Conservation (phyloP, 2,113 vertebrate genomes). For the Urocitellus parryii region DNA sequence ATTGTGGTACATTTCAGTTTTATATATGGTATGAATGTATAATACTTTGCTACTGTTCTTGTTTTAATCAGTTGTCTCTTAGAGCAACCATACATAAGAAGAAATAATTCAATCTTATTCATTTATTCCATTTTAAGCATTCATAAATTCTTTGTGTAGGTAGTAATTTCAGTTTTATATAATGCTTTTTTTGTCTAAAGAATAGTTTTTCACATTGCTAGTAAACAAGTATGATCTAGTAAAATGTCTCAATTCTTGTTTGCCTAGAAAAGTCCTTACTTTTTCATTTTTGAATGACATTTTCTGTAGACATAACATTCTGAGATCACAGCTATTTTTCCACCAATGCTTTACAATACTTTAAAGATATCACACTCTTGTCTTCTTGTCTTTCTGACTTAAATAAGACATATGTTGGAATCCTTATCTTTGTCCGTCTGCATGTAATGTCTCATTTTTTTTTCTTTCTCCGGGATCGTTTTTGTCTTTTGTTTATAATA, state of each 20-base stretch:
- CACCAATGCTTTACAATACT: neutral
- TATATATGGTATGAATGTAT: neutral
- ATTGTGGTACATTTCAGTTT: neutral
- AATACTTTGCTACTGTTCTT: neutral
- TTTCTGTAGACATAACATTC: neutral
- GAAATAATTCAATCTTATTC: slow-evolving; percentile 7
- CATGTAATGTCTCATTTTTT: neutral
- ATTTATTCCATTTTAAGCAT: neutral
- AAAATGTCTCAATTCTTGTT: neutral
- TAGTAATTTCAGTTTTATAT: neutral
- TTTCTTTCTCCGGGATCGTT: neutral
- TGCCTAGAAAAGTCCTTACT: neutral
- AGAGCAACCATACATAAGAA: slow-evolving; percentile 14
- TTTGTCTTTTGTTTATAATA: neutral
- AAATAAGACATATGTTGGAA: neutral
- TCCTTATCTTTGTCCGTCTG: neutral
- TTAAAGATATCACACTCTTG: neutral
- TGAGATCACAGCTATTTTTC: neutral
- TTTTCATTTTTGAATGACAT: neutral
- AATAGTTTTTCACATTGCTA: neutral
- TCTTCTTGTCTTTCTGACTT: neutral
- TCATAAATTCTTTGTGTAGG: neutral
- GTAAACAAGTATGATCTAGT: neutral
- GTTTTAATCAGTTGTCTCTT: neutral
- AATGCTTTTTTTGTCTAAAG: slow-evolving; percentile 1